Percentiles rank a stretch among this genome's conserved stretches.
phyloP scores from a whole-genome alignment of 92 coral and sea anemone genomes.

The Siderastrea siderea region DNA sequence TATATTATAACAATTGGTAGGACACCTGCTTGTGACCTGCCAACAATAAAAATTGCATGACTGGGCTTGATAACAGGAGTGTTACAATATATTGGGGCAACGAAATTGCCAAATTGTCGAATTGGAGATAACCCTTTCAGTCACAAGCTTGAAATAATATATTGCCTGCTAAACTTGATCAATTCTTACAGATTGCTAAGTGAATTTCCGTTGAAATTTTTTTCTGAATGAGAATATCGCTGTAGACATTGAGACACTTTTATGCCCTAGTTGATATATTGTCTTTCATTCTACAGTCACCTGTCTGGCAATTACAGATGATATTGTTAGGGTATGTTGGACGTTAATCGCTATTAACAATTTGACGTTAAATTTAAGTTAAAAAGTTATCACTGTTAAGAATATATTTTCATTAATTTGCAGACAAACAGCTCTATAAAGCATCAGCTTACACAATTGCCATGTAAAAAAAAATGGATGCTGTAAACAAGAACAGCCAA shows the following conservation, averaged over 20 bases:
- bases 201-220: too few species aligned
- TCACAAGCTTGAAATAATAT: background rate
- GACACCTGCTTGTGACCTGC: constrained; percentile 17
- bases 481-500: background rate
- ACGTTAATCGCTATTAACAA: background rate
- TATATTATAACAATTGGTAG: background rate
- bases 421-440: too few species aligned
- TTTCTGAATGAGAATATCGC: background rate
- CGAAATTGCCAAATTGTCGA: background rate
- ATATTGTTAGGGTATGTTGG: background rate
- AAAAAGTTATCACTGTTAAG: too few species aligned
- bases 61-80: background rate
- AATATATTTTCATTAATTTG: too few species aligned
- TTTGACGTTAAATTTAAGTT: background rate
- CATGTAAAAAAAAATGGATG: too few species aligned
- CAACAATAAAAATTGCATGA: background rate
- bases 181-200: background rate
- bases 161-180: background rate
- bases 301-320: background rate
- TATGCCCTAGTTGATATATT: background rate
- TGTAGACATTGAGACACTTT: background rate
- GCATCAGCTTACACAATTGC: too few species aligned
- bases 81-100: background rate
- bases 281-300: background rate
- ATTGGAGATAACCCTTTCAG: background rate